Conservation (phyloP, 2,113 vertebrate species). For the Myiozetetes cayanensis region DNA sequence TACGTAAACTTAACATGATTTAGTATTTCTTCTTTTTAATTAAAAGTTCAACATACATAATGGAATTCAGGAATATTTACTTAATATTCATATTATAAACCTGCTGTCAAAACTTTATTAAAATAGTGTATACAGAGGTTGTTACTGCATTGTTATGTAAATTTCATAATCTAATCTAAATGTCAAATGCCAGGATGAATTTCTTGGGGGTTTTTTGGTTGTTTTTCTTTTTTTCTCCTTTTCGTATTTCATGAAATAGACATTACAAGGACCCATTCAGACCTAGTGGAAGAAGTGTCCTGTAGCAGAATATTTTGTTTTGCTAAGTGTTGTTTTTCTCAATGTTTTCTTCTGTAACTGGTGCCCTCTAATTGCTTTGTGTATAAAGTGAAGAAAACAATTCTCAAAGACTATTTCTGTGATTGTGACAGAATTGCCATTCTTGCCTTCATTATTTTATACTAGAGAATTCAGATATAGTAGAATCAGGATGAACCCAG, state of each 20-base stretch:
- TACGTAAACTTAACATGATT: background rate
- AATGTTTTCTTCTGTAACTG: background rate
- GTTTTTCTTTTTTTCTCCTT: background rate
- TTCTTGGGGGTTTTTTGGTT: background rate
- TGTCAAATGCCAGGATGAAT: background rate
- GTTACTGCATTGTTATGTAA: background rate
- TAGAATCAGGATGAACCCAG: background rate
- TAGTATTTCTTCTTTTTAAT: conserved; percentile 46
- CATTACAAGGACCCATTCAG: background rate
- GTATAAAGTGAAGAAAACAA: background rate
- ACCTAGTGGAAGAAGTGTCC: background rate
- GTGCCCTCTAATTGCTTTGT: background rate
- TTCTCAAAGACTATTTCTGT: background rate
- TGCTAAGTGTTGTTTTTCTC: background rate
- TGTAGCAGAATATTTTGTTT: background rate
- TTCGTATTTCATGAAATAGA: background rate
- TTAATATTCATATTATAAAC: conserved; percentile 39
- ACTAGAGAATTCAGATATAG: background rate
- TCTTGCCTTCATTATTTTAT: background rate
- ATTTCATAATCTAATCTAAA: conserved; percentile 14
- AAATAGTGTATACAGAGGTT: background rate
- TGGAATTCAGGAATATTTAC: conserved; percentile 60
- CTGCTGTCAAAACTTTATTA: conserved; percentile 11
- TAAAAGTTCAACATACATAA: conserved; percentile 45
- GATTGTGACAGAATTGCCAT: background rate